Percentiles rank a stretch among this genome's conserved stretches.
Evolutionary conservation across 2,797 vertebrate species (phyloP).

Genomic region (Gymnoscopelus microlampas): DNA sequence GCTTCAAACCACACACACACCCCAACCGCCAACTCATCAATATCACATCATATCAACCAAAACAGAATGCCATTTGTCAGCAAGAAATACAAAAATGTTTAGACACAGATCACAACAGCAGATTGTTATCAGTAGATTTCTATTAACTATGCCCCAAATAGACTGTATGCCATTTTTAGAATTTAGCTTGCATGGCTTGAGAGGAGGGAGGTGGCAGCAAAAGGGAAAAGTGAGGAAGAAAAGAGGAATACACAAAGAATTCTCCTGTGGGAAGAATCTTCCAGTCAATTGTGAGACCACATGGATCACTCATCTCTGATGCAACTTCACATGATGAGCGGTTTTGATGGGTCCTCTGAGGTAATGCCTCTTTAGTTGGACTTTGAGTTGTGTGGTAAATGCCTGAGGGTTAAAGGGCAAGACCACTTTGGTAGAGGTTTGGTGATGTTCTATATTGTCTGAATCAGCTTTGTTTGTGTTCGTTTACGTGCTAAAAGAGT

Average conservation of each 20-base stretch:
- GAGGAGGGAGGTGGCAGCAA: conserved; percentile 4
- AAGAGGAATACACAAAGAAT: conserved; percentile 39
- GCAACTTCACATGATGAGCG: conserved; percentile 50
- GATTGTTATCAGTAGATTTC: not conserved
- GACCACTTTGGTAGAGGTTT: too few relatives aligned
- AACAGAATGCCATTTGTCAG: conserved; percentile 1
- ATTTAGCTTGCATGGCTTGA: conserved; percentile 1
- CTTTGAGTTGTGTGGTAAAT: conserved; percentile 79
- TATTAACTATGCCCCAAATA: not conserved
- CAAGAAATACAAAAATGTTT: conserved; percentile 18
- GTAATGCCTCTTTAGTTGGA: conserved; percentile 69
- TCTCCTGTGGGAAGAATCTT: conserved; percentile 26
- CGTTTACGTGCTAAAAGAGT: too few relatives aligned
- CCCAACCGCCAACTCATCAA: not conserved
- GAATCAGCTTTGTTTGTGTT: too few relatives aligned
- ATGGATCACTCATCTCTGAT: conserved; percentile 35
- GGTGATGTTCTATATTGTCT: too few relatives aligned
- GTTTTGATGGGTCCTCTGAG: conserved; percentile 40
- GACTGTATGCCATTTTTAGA: conserved; percentile 6
- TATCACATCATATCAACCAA: not conserved
- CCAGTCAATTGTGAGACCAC: not conserved
- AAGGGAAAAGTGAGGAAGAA: not conserved
- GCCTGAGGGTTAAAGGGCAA: conserved; percentile 41
- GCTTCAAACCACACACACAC: conserved; percentile 30
- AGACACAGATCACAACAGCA: not conserved